These are phyloP conservation scores for Epistrophe grossulariae DNA, from an alignment of 2,888 invertebrate genomes.

Conservation along the genomic window DNA sequence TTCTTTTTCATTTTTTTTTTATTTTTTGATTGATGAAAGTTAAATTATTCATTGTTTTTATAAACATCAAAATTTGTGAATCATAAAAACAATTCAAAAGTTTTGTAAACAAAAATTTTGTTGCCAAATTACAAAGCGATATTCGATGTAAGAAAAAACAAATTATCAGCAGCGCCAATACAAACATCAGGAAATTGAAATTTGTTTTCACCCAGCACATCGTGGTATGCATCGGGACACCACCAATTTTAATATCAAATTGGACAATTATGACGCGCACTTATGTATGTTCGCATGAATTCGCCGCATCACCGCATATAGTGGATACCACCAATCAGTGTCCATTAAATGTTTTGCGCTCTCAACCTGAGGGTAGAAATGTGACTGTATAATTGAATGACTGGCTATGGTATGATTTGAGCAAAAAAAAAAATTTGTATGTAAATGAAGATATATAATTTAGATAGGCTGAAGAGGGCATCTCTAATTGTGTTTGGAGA, in stretches of 20 bases:
- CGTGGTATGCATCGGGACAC: not conserved
- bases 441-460: constrained; percentile 66
- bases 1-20: too few species aligned
- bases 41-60: too few species aligned
- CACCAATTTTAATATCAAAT: constrained; percentile 45
- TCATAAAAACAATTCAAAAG: not conserved
- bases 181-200: constrained; percentile 59
- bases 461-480: constrained; percentile 18
- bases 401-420: constrained; percentile 62
- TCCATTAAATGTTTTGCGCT: constrained; percentile 62
- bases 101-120: not conserved
- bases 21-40: too few species aligned
- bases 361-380: constrained; percentile 68
- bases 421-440: constrained; percentile 38
- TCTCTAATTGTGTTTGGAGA: constrained; percentile 44
- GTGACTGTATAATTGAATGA: constrained; percentile 67
- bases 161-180: constrained; percentile 26
- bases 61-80: not conserved
- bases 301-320: not conserved
- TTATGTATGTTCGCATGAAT: constrained; percentile 38
- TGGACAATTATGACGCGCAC: constrained; percentile 73
- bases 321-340: constrained; percentile 64
- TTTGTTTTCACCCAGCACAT: constrained; percentile 39
- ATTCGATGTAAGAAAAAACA: constrained; percentile 2
- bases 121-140: constrained; percentile 25